Evolutionary conservation across 2,113 vertebrate species (phyloP), one percentile per base, ranked within the genome.

Genomic region (Paratilapia polleni): DNA sequence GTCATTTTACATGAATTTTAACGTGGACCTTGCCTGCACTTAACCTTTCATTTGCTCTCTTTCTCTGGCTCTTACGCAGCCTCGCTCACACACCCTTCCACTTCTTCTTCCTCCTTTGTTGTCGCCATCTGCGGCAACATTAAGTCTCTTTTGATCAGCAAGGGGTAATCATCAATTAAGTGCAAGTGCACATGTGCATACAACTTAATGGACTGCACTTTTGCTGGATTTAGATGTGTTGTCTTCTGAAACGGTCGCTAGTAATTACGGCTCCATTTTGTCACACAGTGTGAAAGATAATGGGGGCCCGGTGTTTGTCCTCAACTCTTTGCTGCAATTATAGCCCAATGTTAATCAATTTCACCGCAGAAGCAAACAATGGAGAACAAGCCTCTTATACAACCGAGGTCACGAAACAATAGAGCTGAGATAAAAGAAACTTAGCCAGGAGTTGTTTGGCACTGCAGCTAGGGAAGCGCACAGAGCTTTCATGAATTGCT

Each of bases 271-370:
- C 81, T 87, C 86, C 89, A 63, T 88, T 95, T 93, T 93, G 87
- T 87, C 84, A 90, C 75, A 76, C 78, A 78, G 91, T 85, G 94
- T 83, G 82, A 90, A 92, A 94, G 64, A 63, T 83, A 94, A 94
- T 87, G 64, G 36, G 36, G 31, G 62, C 62, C 85, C 88, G 80
- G 84, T 49, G 77, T 95, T 81, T 90, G 89, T 93, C 84, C 85
- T 36, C 90, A 77, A 92, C 94, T 92, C 54, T 84, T 91, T 88
- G 80, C 89, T 52, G 87, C 90, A 90, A 80, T 94, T 94, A 93
- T 87, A 94, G 87, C 91, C 87, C 90, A 94, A 94, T 94, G 92
- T 92, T 96, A 96, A 96, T 95, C 77, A 85, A 94, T 94, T 94
- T 89, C 85, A 92, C 94, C 83, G 11, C 94, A 88, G 93, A 95